A percentile compares a stretch with the other conserved stretches of the same genome.
Evolutionary conservation across 2,888 invertebrate genomes (phyloP).

Genomic region (Drosophila austrosaltans): DNA sequence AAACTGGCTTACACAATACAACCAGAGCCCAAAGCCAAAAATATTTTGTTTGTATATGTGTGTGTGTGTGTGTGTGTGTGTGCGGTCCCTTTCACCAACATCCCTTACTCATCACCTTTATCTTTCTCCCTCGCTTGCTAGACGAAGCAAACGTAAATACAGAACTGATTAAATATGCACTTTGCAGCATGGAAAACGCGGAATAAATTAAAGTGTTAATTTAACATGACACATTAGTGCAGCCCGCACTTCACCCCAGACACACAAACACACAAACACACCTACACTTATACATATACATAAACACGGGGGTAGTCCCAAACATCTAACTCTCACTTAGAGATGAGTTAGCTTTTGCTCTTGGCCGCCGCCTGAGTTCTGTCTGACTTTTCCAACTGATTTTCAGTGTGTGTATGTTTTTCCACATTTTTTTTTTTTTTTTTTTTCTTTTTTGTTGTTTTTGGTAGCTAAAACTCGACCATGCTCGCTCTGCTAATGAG

Average conservation of each 20-base stretch:
- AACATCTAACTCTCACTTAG: slow-evolving; percentile 19
- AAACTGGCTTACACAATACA: slow-evolving; percentile 69
- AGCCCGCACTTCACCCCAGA: slow-evolving; percentile 34
- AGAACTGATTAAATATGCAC: slow-evolving; percentile 80
- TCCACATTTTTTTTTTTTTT: slow-evolving; percentile 37
- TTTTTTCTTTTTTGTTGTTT: slow-evolving; percentile 40
- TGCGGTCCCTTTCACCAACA: background rate
- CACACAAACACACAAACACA: slow-evolving; percentile 23
- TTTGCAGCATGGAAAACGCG: slow-evolving; percentile 76
- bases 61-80: background rate
- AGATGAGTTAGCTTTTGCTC: slow-evolving; percentile 52
- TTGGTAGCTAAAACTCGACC: slow-evolving; percentile 32
- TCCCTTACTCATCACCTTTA: background rate
- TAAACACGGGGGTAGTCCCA: background rate
- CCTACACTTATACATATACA: slow-evolving; percentile 12
- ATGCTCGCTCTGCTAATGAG: slow-evolving; percentile 64
- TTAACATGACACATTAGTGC: slow-evolving; percentile 80
- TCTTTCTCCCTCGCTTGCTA: slow-evolving; percentile 17
- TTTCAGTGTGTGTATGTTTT: slow-evolving; percentile 37
- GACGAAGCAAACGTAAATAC: slow-evolving; percentile 63
- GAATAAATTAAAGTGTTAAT: slow-evolving; percentile 81
- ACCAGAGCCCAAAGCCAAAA: background rate
- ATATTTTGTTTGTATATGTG: slow-evolving; percentile 10
- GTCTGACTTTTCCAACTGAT: slow-evolving; percentile 44
- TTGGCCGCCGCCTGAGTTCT: slow-evolving; percentile 20